Evolutionary conservation across 2,113 vertebrate genomes (phyloP).

Genomic region (Neogale vison): DNA sequence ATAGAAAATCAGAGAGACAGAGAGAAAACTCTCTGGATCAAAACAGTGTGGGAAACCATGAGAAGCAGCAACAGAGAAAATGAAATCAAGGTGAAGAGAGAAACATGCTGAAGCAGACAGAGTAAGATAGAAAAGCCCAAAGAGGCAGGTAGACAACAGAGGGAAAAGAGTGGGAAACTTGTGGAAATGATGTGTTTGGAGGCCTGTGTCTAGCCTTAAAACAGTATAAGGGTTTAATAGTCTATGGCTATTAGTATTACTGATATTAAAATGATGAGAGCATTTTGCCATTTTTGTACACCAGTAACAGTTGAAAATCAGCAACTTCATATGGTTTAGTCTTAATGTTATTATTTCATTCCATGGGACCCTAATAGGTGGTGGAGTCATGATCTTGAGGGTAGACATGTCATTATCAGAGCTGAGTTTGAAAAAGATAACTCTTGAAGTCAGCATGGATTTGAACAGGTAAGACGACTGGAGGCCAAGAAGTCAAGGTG

Average conservation of each 20-base stretch:
- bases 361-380: neutral
- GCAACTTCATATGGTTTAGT: neutral
- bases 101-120: neutral
- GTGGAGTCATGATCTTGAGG: neutral
- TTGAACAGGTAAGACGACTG: neutral
- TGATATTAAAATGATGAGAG: neutral
- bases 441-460: neutral
- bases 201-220: neutral
- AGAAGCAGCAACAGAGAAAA: neutral
- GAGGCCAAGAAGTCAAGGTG: neutral
- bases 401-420: neutral
- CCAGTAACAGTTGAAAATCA: neutral
- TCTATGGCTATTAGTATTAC: neutral
- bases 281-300: neutral
- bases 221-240: neutral
- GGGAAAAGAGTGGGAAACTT: neutral
- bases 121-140: neutral
- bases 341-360: conserved; percentile 17
- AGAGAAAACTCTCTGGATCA: neutral
- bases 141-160: neutral
- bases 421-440: conserved; percentile 29
- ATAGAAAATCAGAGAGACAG: neutral
- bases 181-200: neutral
- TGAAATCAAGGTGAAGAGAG: neutral
- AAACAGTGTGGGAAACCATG: neutral